Conservation (phyloP, 2,888 invertebrate genomes). For the Phragmatobia fuliginosa region DNA sequence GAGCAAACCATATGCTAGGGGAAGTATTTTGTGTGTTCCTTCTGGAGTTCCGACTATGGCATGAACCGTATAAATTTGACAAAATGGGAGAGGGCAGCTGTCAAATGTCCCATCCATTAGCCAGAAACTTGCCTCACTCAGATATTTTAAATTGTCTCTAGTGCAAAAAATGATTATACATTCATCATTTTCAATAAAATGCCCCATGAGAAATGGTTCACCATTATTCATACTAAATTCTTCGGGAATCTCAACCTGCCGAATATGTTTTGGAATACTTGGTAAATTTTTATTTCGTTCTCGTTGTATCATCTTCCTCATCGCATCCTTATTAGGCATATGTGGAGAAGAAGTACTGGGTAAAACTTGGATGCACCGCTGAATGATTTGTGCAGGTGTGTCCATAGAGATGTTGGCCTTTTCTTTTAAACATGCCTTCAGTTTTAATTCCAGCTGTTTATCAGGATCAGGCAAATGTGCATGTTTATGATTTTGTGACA, state of each 20-base stretch:
- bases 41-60: conserved; percentile 2
- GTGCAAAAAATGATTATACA: too few relatives aligned
- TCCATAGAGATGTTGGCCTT: conserved; percentile 19
- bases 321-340: conserved; percentile 18
- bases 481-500: conserved; percentile 21
- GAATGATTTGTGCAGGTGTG: conserved; percentile 19
- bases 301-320: conserved; percentile 14
- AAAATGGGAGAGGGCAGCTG: conserved; percentile 21
- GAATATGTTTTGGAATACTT: too few relatives aligned
- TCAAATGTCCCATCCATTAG: conserved; percentile 24
- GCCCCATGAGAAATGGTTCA: too few relatives aligned
- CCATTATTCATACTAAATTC: too few relatives aligned
- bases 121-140: conserved; percentile 13
- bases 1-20: too few relatives aligned
- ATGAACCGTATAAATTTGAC: conserved; percentile 21
- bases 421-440: conserved; percentile 18
- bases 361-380: conserved; percentile 16
- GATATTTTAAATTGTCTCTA: neutral
- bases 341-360: conserved; percentile 17
- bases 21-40: neutral
- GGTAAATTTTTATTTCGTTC: too few relatives aligned
- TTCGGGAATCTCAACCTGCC: too few relatives aligned
- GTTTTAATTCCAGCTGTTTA: conserved; percentile 16
- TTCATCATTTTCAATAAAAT: too few relatives aligned
- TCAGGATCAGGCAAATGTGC: conserved; percentile 19